Evolutionary conservation across 2,113 vertebrate genomes (phyloP).

Genomic region (Hyla sarda): DNA sequence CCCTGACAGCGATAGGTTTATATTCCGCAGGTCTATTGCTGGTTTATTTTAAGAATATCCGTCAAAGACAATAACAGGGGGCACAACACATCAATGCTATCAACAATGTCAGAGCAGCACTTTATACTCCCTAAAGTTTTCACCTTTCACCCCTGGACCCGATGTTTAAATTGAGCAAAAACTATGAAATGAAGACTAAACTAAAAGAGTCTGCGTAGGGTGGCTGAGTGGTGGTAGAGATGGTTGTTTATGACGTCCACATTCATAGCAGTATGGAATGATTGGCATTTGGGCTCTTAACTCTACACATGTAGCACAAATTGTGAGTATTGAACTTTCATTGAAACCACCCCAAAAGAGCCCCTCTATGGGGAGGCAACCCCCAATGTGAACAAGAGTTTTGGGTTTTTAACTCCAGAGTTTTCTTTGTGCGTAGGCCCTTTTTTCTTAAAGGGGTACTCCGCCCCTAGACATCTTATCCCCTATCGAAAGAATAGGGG

Average conservation of each 20-base stretch:
- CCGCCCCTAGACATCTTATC: no score
- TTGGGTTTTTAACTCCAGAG: background rate
- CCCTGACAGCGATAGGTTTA: constrained; percentile 14
- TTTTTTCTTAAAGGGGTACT: no score
- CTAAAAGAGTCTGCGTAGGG: background rate
- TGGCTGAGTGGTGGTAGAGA: background rate
- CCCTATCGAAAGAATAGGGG: no score
- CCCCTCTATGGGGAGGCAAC: background rate
- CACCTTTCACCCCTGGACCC: constrained; percentile 43
- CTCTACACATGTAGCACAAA: background rate
- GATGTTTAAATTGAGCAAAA: constrained; percentile 7
- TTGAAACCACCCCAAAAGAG: background rate
- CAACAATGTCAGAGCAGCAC: constrained; percentile 1
- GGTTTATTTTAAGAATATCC: constrained; percentile 42
- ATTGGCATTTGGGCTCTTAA: background rate
- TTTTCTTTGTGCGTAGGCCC: background rate
- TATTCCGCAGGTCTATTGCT: constrained; percentile 45
- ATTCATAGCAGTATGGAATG: background rate
- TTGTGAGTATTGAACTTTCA: background rate
- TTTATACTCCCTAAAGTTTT: constrained; percentile 13
- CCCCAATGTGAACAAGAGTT: background rate
- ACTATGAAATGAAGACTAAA: constrained; percentile 35
- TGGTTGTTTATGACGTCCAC: background rate
- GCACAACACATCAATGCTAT: constrained; percentile 30
- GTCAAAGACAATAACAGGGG: constrained; percentile 34